A percentile compares a stretch with the other conserved stretches of the same genome.
phyloP scores from a whole-genome alignment of 2,113 vertebrate genomes.

The Calidris pugnax region DNA sequence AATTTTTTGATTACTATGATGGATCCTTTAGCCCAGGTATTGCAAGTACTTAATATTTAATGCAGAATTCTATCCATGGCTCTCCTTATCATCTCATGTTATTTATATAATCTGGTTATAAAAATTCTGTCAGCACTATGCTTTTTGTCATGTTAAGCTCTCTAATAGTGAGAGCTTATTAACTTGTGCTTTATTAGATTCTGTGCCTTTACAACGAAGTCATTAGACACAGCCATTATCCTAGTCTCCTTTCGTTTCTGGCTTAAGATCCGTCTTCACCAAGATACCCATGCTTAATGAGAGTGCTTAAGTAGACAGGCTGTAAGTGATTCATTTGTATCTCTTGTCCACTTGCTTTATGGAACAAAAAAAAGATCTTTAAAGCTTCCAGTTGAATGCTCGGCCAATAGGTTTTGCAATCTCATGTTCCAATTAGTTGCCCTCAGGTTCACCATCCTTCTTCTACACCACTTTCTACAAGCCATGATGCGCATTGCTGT shows the following conservation, averaged over 20 bases:
- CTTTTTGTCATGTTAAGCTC: conserved; percentile 27
- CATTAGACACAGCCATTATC: conserved; percentile 45
- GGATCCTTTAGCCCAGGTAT: background rate
- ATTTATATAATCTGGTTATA: conserved; percentile 22
- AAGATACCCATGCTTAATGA: background rate
- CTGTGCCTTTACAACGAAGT: conserved; percentile 26
- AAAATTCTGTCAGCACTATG: background rate
- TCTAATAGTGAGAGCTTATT: conserved; percentile 35
- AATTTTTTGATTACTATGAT: background rate
- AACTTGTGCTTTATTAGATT: conserved; percentile 41
- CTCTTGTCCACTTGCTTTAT: background rate
- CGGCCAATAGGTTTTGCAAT: background rate
- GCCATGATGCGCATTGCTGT: background rate
- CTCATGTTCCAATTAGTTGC: conserved; percentile 7
- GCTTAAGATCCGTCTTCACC: conserved; percentile 3
- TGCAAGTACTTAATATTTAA: background rate
- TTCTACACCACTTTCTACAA: background rate
- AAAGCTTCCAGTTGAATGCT: background rate
- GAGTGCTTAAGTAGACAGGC: conserved; percentile 36
- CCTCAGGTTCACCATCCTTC: conserved; percentile 5
- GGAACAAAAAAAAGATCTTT: background rate
- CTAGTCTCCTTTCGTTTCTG: background rate
- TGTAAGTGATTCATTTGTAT: conserved; percentile 13
- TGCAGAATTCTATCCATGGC: background rate
- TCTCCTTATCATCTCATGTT: background rate